phyloP scores from a whole-genome alignment of 2,113 vertebrate species.

The Diadophis punctatus region DNA sequence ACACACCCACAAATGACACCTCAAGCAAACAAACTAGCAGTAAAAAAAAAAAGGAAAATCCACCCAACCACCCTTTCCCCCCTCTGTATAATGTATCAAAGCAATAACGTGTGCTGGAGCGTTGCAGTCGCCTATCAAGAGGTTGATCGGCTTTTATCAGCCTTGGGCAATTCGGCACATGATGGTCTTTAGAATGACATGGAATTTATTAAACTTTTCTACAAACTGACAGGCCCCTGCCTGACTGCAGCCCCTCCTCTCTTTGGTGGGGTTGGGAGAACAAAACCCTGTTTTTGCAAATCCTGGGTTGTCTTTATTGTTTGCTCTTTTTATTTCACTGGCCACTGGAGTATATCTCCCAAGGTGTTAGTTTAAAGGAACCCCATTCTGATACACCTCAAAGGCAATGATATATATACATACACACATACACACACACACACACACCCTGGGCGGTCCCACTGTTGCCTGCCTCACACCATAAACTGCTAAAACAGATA shows the following conservation, averaged over 20 bases:
- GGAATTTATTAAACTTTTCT: slow-evolving; percentile 69
- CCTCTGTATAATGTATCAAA: slow-evolving; percentile 39
- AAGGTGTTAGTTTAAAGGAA: slow-evolving; percentile 43
- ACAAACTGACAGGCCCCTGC: slow-evolving; percentile 51
- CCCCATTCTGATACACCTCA: slow-evolving; percentile 26
- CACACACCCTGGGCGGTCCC: neutral
- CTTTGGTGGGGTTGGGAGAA: neutral
- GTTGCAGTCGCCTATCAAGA: slow-evolving; percentile 47
- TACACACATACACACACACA: too few species aligned
- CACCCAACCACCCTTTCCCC: slow-evolving; percentile 9
- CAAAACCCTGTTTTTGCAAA: slow-evolving; percentile 58
- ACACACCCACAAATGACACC: slow-evolving; percentile 24
- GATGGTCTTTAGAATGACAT: slow-evolving; percentile 65
- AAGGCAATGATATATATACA: neutral
- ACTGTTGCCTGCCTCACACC: slow-evolving; percentile 47
- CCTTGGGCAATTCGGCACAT: slow-evolving; percentile 56
- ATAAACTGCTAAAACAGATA: slow-evolving; percentile 46
- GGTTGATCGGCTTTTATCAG: slow-evolving; percentile 54
- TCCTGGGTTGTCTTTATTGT: slow-evolving; percentile 32
- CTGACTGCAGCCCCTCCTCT: slow-evolving; percentile 47
- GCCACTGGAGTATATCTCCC: neutral
- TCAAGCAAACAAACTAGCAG: neutral
- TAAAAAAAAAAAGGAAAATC: neutral
- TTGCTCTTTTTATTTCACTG: neutral
- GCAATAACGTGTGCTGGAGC: slow-evolving; percentile 34